A percentile compares a stretch with the other conserved stretches of the same genome.
These are phyloP conservation scores for Epizoanthus rinbou DNA, from an alignment of 92 coral and sea anemone species.

Conservation along the genomic window DNA sequence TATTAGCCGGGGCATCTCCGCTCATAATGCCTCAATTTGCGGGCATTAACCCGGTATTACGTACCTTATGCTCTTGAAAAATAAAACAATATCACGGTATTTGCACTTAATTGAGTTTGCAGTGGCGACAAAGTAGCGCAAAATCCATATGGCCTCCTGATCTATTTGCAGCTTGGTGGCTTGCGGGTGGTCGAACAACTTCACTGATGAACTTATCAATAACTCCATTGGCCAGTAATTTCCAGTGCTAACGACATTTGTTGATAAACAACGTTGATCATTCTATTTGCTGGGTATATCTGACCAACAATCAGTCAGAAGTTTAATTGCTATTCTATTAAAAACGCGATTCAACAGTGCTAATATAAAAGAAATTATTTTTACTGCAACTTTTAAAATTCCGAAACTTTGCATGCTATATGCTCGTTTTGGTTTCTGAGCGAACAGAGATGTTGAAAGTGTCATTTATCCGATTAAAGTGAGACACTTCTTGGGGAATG, in stretches of 20 bases:
- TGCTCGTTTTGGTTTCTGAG: conserved; percentile 9
- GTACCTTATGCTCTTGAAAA: conserved; percentile 16
- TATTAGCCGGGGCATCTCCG: conserved; percentile 1
- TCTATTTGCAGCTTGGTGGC: background rate
- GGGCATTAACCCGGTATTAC: background rate
- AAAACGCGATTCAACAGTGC: background rate
- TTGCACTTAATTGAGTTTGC: background rate
- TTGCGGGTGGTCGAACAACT: conserved; percentile 35
- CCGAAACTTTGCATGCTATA: background rate
- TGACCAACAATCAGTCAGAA: background rate
- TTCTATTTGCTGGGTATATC: conserved; percentile 29
- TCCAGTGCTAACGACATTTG: conserved; percentile 23
- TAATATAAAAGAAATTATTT: background rate
- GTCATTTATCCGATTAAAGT: conserved; percentile 36
- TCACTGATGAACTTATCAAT: conserved; percentile 29
- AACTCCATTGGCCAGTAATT: conserved; percentile 25
- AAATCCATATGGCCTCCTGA: conserved; percentile 1
- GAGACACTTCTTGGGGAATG: conserved; percentile 20
- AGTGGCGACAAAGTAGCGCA: background rate
- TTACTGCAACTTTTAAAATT: background rate
- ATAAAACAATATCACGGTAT: background rate
- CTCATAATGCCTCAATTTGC: background rate
- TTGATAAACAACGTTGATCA: conserved; percentile 6
- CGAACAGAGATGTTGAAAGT: conserved; percentile 3
- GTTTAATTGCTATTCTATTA: background rate